These are phyloP conservation scores for Desmodus rotundus DNA, from an alignment of 2,113 vertebrate genomes.

Conservation along the genomic window DNA sequence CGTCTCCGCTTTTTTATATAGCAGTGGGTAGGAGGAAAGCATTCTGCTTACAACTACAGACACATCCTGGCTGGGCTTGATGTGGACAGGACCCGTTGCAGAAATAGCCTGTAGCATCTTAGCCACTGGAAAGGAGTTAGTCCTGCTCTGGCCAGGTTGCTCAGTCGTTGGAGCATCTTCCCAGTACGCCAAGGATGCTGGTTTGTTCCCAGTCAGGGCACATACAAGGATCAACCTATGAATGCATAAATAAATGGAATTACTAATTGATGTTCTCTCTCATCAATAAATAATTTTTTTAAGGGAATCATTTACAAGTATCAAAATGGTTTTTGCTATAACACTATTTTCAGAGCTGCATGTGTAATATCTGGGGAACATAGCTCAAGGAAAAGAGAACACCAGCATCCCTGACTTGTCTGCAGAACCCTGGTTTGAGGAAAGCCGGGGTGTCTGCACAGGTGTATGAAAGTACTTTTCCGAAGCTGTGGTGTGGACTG, in stretches of 20 bases:
- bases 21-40: neutral
- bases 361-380: neutral
- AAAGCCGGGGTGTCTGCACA: neutral
- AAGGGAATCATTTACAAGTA: conserved; percentile 44
- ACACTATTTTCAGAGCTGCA: neutral
- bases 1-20: neutral
- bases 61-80: neutral
- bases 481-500: neutral
- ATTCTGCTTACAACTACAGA: neutral
- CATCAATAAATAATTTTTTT: no score
- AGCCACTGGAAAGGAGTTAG: conserved; percentile 30
- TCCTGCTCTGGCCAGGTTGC: neutral
- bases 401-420: neutral
- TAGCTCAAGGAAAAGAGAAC: neutral
- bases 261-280: no score
- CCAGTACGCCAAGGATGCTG: no score
- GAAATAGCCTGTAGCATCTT: conserved; percentile 22
- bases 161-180: no score
- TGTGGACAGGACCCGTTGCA: neutral
- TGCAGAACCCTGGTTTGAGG: neutral
- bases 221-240: no score
- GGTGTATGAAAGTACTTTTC: neutral
- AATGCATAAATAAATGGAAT: no score
- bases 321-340: conserved; percentile 38
- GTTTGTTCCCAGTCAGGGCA: no score